Conservation (phyloP, 2,113 vertebrate species). For the Fregata magnificens region DNA sequence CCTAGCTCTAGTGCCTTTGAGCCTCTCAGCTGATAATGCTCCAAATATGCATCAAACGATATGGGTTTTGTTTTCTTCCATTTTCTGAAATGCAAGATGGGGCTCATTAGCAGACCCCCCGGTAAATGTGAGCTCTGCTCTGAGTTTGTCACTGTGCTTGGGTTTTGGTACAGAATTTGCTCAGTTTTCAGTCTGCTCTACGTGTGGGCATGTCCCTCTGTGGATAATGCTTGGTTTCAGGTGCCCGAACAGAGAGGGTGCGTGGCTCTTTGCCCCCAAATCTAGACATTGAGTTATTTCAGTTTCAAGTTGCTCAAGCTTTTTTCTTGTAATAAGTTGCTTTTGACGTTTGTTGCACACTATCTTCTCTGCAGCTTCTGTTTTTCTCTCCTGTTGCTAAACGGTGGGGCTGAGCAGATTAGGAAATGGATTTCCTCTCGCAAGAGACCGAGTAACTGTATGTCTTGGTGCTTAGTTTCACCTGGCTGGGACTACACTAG, state of each 20-base stretch:
- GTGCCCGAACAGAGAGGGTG: background rate
- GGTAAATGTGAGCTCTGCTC: background rate
- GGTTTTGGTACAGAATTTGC: background rate
- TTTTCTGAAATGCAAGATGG: background rate
- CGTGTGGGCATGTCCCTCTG: fast-evolving
- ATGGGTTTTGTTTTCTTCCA: background rate
- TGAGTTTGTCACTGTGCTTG: background rate
- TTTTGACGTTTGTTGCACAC: background rate
- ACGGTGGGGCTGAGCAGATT: background rate
- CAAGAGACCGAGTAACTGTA: background rate
- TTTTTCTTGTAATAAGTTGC: background rate
- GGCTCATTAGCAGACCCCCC: background rate
- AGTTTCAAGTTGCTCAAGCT: slow-evolving; percentile 31
- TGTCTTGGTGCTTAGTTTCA: background rate
- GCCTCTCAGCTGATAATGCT: background rate
- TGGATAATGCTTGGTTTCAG: background rate
- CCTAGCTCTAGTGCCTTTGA: background rate
- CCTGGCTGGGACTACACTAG: background rate
- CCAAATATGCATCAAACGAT: background rate
- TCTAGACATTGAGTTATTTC: background rate
- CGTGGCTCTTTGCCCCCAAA: background rate
- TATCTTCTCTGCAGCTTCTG: slow-evolving; percentile 16
- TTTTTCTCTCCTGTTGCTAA: slow-evolving; percentile 41
- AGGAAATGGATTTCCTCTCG: slow-evolving; percentile 24
- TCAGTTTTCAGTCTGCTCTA: background rate